Evolutionary conservation across 2,888 invertebrate genomes (phyloP), one percentile per base, ranked within the genome.

Genomic region (Phragmatobia fuliginosa): DNA sequence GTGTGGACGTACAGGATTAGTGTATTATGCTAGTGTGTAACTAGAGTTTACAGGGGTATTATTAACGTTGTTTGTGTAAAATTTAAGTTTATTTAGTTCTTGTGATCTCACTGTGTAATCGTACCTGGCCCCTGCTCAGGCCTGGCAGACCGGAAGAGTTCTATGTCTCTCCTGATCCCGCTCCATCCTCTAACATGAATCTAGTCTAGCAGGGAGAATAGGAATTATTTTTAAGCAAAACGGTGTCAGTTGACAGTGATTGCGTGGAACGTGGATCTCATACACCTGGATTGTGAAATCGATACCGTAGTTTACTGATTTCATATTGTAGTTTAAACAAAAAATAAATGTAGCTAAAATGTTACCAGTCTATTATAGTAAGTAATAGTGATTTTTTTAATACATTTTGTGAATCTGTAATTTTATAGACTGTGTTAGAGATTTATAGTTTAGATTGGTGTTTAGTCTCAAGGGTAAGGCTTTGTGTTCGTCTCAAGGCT

Each of bases 1-100:
- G 38, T 62, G 59, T 70, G 49, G 14, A 28, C 38, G n/a, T 67
- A 69, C 59, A 67, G 58, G 71, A 76, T 79, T 68, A 61, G 45
- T 70, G 31, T 63, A 32, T 41, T 25, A 16, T 16, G 56, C 56
- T 59, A 60, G 45, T 66, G 49, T 66, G 32, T 45, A 21, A n/a
- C 61, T 25, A 36, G 28, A 56, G 56, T 56, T 56, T 28, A 56
- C 25, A 6, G 56, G 52, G 28, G 28, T 16, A 56, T 56, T 56
- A 56, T 28, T 28, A 56, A 56, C 14, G 56, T 56, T 28, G 14
- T 56, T 56, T 56, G 21, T n/a, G n/a, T 10, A 7, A 56, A 28
- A 16, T 56, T 28, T 28, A 56, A 28, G 25, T 56, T 14, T 56
- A 25, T 56, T 28, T 56, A 28, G 28, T 56, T 16, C 14, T 56